Base-by-base conservation (phyloP, 1,140 invertebrate species). In the Eupristina koningsbergeri region DNA sequence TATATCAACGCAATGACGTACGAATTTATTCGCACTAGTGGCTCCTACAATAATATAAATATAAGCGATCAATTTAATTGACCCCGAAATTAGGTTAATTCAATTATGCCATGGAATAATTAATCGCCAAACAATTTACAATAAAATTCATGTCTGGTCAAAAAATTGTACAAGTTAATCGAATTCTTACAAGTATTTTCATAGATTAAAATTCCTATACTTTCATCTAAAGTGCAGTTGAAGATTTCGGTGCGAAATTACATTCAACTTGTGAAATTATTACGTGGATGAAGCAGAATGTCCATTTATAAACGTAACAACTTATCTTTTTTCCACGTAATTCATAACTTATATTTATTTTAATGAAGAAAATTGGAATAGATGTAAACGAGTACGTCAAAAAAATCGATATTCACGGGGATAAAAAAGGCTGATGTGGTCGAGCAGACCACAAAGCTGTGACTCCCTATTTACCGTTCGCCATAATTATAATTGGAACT, bases 401-500 rank as follows among this genome's bases (percentile, higher is more conserved):
- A 67, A 19, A 67, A 41, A 41, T 36, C 19, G 67, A 71, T 36
- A 41, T 22, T 7, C 31, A 6, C 39, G 36, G 0, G 19, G 36
- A 71, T 36, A 41, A 41, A 71, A 71, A 71, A 71, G 13, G n/a
- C n/a, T 26, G 41, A 41, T 41, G 39, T 41, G 67, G 67, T 71
- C 19, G 15, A 19, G 26, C 36, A 2, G 15, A n/a, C 67, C 39
- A n/a, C 36, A 71, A n/a, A 71, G 39, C 36, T 71, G 67, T 36
- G 67, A 41, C 67, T 41, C 29, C 36, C 36, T 8, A 31, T 41
- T 71, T 71, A 71, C 67, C 67, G 67, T 71, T 71, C n/a, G 67
- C 67, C 67, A 71, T 71, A 71, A 71, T 71, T 71, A 71, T 36
- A 71, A 71, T 71, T 71, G 67, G 67, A 71, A 71, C 67, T 71